Evolutionary conservation across 1,140 invertebrate genomes (phyloP), one percentile per base, ranked within the genome.

Genomic region (Aphaenogaster ashmeadi): DNA sequence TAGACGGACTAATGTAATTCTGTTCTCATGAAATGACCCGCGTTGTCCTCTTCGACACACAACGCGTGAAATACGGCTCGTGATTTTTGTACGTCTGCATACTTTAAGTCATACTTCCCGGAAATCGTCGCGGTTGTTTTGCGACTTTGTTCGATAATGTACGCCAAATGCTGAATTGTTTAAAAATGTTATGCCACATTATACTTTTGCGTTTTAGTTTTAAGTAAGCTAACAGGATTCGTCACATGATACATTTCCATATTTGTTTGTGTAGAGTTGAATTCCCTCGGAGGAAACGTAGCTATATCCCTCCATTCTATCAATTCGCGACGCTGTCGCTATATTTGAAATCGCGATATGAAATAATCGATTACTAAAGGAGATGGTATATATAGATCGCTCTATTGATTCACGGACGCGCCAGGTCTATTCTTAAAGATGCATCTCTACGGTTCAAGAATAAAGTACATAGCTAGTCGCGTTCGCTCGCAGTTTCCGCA

Each of bases 351-450:
- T 60, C 6, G 11, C 33, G 8, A 74, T 44, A 15, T 4, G 27
- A 18, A 50, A 67, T 50, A 62, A 83, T 87, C 87, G 79, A 89
- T 87, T 91, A 85, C 89, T 84, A 87, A 78, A 86, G 87, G 58
- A 87, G 79, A 89, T 89, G 91, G 89, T 60, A 87, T 86, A 91
- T 78, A 72, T 89, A 80, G 85, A 88, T 88, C 87, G 81, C 60
- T 93, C 87, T 90, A 89, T 92, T 90, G 88, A 92, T 75, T 84
- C 60, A 54, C 78, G 79, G 89, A 84, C 90, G 78, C 91, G 89
- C 91, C 92, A 87, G 90, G 87, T 89, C 90, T 90, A 93, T 91
- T 92, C 91, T 91, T 91, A 92, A 85, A 62, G 62, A 21, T 9
- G 38, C 72, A 27, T 62, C n/a, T 79, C 36, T 44, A 58, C 36